Evolutionary conservation across 2,888 invertebrate species (phyloP), one percentile per base, ranked within the genome.

Genomic region (Thymelicus lineola): DNA sequence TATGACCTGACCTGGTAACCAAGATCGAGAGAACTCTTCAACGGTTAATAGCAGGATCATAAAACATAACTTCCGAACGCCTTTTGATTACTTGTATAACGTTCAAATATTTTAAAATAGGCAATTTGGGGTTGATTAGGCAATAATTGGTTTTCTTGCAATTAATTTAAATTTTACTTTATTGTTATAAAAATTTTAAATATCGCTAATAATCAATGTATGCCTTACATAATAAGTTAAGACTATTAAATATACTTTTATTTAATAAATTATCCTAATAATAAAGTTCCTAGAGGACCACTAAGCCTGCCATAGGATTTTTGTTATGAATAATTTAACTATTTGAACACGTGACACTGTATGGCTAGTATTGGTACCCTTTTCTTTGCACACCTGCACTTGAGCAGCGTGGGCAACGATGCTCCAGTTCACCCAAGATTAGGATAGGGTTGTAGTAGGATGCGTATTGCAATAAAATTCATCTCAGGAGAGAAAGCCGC

Each of bases 311-410:
- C n/a, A 15, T 61, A 68, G 61, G 55, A 62, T 68, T 60, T 48
- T 58, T 61, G 60, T 67, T 62, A 48, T 53, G 28, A 36, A 57
- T 61, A 55, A 46, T 65, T 61, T 61, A 55, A 45, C 61, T 61
- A 61, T 45, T 59, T 67, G 61, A 61, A 67, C 66, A 66, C 66
- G 50, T 58, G 36, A 66, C 66, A 60, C 53, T 60, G 53, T 67
- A 15, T 20, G 53, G 20, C 53, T 17, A 20, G 17, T 17, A 9
- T 50, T 50, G 53, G 53, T 53, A 53, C 20, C 53, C 53, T 53
- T 12, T 20, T 20, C 0, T 48, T 9, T 46, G 10, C 15, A 50
- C 50, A 15, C 17, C 50, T 50, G 50, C 42, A 12, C 42, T 42
- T 12, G 50, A 7, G 50, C 50, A 50, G 50, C 50, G 9, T 50